Conservation (phyloP, 2,113 vertebrate species). For the Alaudala cheleensis region DNA sequence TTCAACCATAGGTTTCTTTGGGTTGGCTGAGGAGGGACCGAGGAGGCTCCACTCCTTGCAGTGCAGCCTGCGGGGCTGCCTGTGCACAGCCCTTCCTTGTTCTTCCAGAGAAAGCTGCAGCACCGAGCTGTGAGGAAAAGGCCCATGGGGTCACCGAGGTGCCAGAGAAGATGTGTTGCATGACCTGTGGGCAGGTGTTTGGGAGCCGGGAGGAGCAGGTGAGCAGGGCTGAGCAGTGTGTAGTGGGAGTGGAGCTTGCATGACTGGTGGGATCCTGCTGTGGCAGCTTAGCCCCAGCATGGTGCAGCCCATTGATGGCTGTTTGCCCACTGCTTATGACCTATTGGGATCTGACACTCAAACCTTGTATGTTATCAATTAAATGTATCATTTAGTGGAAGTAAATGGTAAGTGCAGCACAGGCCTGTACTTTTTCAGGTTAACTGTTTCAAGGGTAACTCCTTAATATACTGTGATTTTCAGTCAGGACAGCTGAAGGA, state of each 20-base stretch:
- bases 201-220: slow-evolving; percentile 91
- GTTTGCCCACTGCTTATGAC: fast-evolving
- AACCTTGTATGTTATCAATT: fast-evolving
- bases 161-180: slow-evolving; percentile 82
- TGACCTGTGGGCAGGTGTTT: slow-evolving; percentile 82
- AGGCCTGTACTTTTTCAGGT: not conserved
- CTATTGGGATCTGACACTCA: not conserved
- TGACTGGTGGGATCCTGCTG: not conserved
- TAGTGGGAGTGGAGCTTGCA: not conserved
- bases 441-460: not conserved
- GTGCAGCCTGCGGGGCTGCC: not conserved
- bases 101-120: not conserved
- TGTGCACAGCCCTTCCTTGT: not conserved
- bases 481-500: not conserved
- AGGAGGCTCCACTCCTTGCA: fast-evolving
- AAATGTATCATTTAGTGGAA: not conserved
- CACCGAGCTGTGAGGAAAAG: not conserved
- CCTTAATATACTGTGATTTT: not conserved
- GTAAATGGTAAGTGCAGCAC: not conserved
- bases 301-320: not conserved
- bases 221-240: not conserved
- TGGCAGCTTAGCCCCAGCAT: fast-evolving
- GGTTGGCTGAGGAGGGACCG: not conserved
- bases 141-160: slow-evolving; percentile 37
- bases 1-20: fast-evolving